Percentiles rank a stretch among this genome's conserved stretches.
Evolutionary conservation across 2,113 vertebrate species (phyloP).

Genomic region (Psettodes erumei): DNA sequence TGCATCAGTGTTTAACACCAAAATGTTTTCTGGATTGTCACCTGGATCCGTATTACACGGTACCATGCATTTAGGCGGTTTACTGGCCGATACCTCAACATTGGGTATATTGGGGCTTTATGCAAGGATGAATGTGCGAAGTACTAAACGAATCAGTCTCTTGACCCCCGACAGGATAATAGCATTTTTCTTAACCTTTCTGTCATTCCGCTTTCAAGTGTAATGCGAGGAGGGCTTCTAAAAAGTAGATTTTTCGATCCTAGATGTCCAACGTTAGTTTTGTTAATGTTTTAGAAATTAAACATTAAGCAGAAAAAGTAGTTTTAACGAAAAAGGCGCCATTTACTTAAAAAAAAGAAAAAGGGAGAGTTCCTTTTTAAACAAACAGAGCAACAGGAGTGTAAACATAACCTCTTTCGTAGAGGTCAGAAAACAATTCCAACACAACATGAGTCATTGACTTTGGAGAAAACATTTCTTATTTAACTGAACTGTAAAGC

Average conservation of each 20-base stretch:
- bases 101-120: background rate
- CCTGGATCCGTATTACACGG: background rate
- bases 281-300: too few relatives aligned
- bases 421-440: background rate
- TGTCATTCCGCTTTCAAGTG: background rate
- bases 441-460: background rate
- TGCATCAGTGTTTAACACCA: background rate
- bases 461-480: background rate
- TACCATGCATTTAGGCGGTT: constrained; percentile 2
- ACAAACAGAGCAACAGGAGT: too few relatives aligned
- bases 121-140: background rate
- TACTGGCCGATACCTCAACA: background rate
- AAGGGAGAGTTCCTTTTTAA: too few relatives aligned
- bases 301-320: too few relatives aligned
- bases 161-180: background rate
- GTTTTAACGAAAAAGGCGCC: too few relatives aligned
- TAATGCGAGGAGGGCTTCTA: background rate
- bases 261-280: background rate
- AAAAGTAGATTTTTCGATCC: background rate
- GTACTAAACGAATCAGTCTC: background rate
- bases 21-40: background rate
- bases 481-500: background rate
- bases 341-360: too few relatives aligned
- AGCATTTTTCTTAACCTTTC: too few relatives aligned
- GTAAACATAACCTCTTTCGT: background rate